Percentiles rank a stretch among this genome's conserved stretches.
Conservation (phyloP, 2,797 vertebrate species). For the Capromys pilorides region DNA sequence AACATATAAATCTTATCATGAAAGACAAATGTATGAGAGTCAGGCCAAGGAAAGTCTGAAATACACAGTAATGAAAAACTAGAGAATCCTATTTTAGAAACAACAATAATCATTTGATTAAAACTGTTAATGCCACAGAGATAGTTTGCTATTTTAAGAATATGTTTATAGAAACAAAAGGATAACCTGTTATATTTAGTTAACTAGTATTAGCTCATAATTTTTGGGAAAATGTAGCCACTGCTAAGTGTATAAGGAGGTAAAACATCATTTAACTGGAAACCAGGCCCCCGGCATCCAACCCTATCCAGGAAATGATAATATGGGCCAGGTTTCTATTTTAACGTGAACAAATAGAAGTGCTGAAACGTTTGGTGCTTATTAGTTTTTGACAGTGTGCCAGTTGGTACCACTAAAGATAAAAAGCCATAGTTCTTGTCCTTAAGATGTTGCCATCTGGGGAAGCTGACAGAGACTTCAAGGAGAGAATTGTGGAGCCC, state of each 20-base stretch:
- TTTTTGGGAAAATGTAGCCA: background rate
- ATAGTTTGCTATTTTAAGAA: background rate
- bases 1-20: background rate
- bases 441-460: constrained; percentile 25
- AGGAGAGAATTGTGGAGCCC: constrained; percentile 1
- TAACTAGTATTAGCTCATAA: background rate
- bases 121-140: background rate
- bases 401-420: constrained; percentile 10
- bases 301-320: background rate
- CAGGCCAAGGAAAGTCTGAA: background rate
- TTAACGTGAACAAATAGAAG: background rate
- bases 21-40: background rate
- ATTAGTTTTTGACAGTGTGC: background rate
- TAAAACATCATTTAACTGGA: background rate
- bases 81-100: background rate
- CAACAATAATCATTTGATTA: background rate
- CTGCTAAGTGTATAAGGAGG: background rate
- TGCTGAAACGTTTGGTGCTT: background rate
- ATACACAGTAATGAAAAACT: background rate
- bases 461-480: constrained; percentile 3
- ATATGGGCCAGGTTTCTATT: background rate
- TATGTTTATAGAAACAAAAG: background rate
- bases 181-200: background rate
- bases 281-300: background rate
- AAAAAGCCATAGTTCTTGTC: constrained; percentile 38